phyloP scores from a whole-genome alignment of 2,113 vertebrate species.

The Arenaria interpres region DNA sequence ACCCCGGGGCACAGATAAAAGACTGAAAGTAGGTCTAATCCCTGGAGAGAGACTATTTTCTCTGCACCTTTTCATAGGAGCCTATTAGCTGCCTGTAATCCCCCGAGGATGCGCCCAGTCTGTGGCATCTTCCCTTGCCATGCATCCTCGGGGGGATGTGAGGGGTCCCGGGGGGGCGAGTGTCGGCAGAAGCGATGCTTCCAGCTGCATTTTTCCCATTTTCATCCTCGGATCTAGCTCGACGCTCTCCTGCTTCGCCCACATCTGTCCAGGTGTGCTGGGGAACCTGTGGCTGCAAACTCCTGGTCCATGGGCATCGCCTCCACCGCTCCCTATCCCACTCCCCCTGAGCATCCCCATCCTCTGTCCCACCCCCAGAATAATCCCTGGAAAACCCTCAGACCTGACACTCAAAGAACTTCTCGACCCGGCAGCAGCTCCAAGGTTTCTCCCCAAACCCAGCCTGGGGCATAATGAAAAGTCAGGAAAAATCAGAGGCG shows the following conservation, averaged over 20 bases:
- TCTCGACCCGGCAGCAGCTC: accelerated
- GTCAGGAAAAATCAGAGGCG: neutral
- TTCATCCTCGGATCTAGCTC: accelerated
- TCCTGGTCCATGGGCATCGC: accelerated
- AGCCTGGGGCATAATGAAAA: neutral
- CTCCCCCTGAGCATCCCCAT: neutral
- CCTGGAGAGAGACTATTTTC: neutral
- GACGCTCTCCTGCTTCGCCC: neutral
- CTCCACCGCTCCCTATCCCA: neutral
- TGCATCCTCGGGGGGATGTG: accelerated
- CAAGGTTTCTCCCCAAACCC: neutral
- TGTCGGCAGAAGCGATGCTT: accelerated
- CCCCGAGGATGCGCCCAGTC: accelerated
- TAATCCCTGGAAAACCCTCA: neutral
- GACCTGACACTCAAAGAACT: accelerated
- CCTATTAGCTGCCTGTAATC: neutral
- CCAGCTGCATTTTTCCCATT: neutral
- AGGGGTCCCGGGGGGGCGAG: neutral
- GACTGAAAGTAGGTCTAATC: neutral
- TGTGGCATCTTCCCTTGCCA: neutral
- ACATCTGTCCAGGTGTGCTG: neutral
- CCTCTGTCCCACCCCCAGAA: neutral
- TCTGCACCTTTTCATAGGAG: neutral
- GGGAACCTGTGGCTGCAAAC: neutral
- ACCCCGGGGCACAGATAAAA: neutral